Conservation (phyloP, 2,113 vertebrate genomes). For the Amazona vittata region DNA sequence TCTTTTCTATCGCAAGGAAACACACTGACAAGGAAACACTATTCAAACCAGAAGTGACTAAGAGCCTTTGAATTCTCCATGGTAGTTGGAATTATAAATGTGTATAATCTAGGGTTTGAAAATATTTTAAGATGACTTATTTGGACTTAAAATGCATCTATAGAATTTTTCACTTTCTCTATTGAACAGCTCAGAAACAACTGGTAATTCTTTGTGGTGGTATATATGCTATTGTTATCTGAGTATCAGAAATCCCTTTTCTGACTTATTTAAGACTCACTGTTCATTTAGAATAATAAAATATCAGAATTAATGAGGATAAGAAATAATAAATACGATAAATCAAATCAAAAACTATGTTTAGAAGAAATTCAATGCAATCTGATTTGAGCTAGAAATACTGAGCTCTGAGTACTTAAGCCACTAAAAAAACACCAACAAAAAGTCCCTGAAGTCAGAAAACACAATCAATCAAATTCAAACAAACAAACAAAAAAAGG, state of each 20-base stretch:
- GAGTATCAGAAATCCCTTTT: not conserved
- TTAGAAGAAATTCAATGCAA: not conserved
- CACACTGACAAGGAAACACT: not conserved
- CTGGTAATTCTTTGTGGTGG: not conserved
- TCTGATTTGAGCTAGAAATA: not conserved
- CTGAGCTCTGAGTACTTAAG: not conserved
- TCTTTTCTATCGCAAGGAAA: not conserved
- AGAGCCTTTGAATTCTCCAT: not conserved
- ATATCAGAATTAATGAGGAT: not conserved
- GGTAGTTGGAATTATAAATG: not conserved
- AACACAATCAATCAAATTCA: not conserved
- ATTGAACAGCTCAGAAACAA: not conserved
- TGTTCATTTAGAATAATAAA: not conserved
- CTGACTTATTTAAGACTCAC: not conserved
- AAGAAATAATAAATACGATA: not conserved
- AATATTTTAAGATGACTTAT: not conserved
- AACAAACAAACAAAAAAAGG: not conserved
- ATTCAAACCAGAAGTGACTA: not conserved
- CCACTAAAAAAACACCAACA: not conserved
- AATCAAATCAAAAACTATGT: not conserved
- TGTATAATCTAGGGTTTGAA: not conserved
- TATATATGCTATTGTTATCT: not conserved
- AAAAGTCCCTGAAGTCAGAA: not conserved
- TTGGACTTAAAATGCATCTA: not conserved
- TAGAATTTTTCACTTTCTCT: not conserved